These are phyloP conservation scores for Drosophila athabasca DNA, from an alignment of 1,140 invertebrate genomes.

Conservation along the genomic window DNA sequence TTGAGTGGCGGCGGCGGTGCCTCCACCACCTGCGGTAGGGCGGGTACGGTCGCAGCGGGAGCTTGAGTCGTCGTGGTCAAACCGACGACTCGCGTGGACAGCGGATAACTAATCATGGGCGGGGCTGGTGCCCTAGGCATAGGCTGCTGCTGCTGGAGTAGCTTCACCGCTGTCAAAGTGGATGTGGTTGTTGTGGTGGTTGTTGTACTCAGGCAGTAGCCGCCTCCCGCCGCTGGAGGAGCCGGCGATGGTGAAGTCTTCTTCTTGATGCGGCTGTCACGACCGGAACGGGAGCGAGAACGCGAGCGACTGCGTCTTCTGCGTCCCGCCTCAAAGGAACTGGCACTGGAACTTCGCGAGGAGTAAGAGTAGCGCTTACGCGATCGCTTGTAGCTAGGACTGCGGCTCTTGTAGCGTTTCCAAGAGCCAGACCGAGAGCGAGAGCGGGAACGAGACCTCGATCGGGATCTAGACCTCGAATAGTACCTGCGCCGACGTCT, in stretches of 20 bases:
- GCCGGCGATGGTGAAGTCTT: slow-evolving; percentile 24
- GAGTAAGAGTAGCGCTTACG: slow-evolving; percentile 83
- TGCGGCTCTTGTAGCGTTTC: slow-evolving; percentile 61
- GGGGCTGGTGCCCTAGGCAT: slow-evolving; percentile 15
- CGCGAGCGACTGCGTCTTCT: slow-evolving; percentile 60
- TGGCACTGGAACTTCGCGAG: slow-evolving; percentile 71
- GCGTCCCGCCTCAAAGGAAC: slow-evolving; percentile 68
- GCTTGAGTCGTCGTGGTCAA: slow-evolving; percentile 18
- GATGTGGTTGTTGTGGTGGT: slow-evolving; percentile 63
- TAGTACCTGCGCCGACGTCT: slow-evolving; percentile 77
- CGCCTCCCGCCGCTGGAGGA: slow-evolving; percentile 12
- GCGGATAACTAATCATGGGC: slow-evolving; percentile 71
- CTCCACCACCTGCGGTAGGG: slow-evolving; percentile 58
- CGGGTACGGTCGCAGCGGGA: not conserved
- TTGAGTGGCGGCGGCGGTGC: slow-evolving; percentile 82
- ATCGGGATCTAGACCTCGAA: slow-evolving; percentile 19
- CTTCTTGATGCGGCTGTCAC: slow-evolving; percentile 35
- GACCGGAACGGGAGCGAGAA: slow-evolving; percentile 46
- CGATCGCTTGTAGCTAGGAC: slow-evolving; percentile 72
- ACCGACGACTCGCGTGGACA: slow-evolving; percentile 50
- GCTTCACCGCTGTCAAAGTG: slow-evolving; percentile 40
- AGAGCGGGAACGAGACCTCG: slow-evolving; percentile 59
- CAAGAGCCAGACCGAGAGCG: slow-evolving; percentile 80
- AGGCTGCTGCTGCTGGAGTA: slow-evolving; percentile 24
- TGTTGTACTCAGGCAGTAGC: slow-evolving; percentile 48